A percentile compares a stretch with the other conserved stretches of the same genome.
Conservation (phyloP, 2,888 invertebrate species). For the Lepeophtheirus nordmannii region DNA sequence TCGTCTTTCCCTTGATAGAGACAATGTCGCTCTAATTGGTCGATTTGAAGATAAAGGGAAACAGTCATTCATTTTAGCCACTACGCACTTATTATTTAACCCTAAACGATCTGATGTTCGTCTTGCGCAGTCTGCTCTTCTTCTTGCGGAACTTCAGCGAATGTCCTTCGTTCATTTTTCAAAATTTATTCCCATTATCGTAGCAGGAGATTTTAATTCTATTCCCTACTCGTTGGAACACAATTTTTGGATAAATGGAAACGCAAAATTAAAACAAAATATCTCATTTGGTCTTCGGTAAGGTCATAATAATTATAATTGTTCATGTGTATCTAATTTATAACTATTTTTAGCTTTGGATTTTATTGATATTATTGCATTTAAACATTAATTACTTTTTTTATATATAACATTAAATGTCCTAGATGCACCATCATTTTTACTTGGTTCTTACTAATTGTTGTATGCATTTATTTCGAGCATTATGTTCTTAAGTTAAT, state of each 20-base stretch:
- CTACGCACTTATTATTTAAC: slow-evolving; percentile 87
- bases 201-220: slow-evolving; percentile 88
- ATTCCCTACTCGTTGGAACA: slow-evolving; percentile 56
- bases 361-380: too few species aligned
- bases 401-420: too few species aligned
- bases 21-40: slow-evolving; percentile 70
- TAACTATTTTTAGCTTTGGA: too few species aligned
- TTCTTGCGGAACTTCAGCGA: slow-evolving; percentile 69
- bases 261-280: too few species aligned
- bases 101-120: slow-evolving; percentile 73
- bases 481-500: too few species aligned
- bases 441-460: too few species aligned
- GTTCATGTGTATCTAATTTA: too few species aligned
- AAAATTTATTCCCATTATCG: slow-evolving; percentile 55
- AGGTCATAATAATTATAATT: too few species aligned
- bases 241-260: slow-evolving; percentile 48
- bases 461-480: too few species aligned
- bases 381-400: too few species aligned
- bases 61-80: slow-evolving; percentile 58
- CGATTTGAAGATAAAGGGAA: slow-evolving; percentile 45
- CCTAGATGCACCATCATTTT: too few species aligned
- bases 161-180: slow-evolving; percentile 44
- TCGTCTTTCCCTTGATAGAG: slow-evolving; percentile 36
- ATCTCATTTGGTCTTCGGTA: too few species aligned
- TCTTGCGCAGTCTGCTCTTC: slow-evolving; percentile 64